Evolutionary conservation across 2,113 vertebrate species (phyloP), one percentile per base, ranked within the genome.

Genomic region (Triplophysa tibetana): DNA sequence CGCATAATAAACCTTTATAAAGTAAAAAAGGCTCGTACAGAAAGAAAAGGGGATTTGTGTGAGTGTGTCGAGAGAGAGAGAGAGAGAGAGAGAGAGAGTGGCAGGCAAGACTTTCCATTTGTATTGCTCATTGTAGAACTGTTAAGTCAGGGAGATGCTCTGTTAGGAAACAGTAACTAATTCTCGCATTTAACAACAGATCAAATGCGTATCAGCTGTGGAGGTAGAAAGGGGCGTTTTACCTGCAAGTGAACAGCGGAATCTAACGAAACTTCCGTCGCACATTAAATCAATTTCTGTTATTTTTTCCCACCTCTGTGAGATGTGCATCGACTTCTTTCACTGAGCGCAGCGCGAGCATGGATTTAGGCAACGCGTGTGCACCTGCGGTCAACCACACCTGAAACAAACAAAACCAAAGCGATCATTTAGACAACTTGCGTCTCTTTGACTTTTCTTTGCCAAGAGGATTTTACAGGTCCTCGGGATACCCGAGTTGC

Each of bases 401-500:
- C 73, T 29, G 73, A 63, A 3, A 3, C 12, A 29, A 43, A n/a
- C 60, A 74, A 43, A 41, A 45, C 5, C 21, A 54, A 45, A 12
- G 33, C n/a, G 10, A n/a, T 62, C 43, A 3, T 45, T 45, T 45
- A 45, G 43, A 75, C 29, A 52, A 52, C 50, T 50, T 12, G 2
- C 1, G 11, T 13, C 10, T 52, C 50, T 45, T 16, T 17, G 50
- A 16, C 14, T 13, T 14, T 52, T 16, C 16, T 17, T 10, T 58
- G n/a, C 17, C 6, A 9, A n/a, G 33, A 24, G 56, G 54, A 60
- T 60, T 60, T 73, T 21, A 21, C 19, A 58, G 8, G 23, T 29
- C 41, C 48, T 10, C 41, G 14, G 60, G 60, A 75, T 29, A 75
- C 41, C 60, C 9, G 41, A 75, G 62, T 60, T 75, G 72, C 62